Evolutionary conservation across 2,797 vertebrate genomes (phyloP), one percentile per base, ranked within the genome.

Genomic region (Apodemus agrarius): DNA sequence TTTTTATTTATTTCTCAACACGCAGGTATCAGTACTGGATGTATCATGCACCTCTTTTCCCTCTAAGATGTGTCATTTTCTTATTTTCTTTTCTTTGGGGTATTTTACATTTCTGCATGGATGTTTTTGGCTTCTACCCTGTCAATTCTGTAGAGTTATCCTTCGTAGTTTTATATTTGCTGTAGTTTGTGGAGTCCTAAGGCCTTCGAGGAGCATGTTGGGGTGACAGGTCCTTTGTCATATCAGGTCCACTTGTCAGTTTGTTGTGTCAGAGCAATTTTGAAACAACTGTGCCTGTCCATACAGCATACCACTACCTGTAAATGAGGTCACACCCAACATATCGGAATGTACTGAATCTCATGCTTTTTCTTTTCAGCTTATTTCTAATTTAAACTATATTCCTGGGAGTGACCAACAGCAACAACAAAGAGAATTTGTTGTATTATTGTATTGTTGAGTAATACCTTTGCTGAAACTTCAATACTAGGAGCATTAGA

Each of bases 351-450:
- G 37, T 92, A 13, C 19, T 69, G 11, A n/a, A 54, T 76, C 21
- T 88, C 65, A 49, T 14, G 31, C 49, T 78, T 46, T 80, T 75
- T 82, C 34, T 40, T 63, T 72, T 67, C 1, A 59, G 22, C 17
- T 89, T 82, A 14, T 91, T 85, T 63, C 54, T 34, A 80, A 22
- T 84, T 91, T 83, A 67, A 34, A 63, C 9, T 75, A 52, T 87
- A 93, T 88, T 57, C 24, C 96, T 43, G 21, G 59, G 81, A 72
- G n/a, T 90, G 86, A 90, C n/a, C 93, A 69, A 87, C 84, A 8
- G 11, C 94, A 85, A 82, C 43, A 63, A 92, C 12, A 79, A 92
- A 40, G 17, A 96, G 22, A 78, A 67, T 95, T 91, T 82, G 91
- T 52, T 52, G 8, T 52, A 69, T 40, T 46, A 7, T 46, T 92